Conservation (phyloP, 2,888 invertebrate species). For the Anthophora plumipes region DNA sequence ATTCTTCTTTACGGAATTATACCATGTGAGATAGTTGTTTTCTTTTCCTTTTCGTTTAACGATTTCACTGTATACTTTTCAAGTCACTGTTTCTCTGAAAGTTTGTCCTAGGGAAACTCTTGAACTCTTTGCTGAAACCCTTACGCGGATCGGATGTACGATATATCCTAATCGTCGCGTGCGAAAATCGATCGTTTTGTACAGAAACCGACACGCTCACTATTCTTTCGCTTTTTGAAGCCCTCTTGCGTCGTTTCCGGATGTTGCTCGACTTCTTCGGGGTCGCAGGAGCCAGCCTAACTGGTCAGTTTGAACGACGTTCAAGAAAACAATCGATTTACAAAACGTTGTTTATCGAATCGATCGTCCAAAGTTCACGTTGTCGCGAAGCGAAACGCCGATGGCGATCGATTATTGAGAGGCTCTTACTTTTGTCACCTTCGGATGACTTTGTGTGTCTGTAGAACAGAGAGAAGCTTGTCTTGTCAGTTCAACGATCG, state of each 20-base stretch:
- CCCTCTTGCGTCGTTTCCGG: constrained; percentile 1
- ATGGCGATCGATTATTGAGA: constrained; percentile 46
- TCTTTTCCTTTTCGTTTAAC: no score
- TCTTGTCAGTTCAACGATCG: constrained; percentile 23
- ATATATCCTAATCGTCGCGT: neutral
- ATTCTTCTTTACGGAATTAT: neutral
- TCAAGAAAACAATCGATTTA: constrained; percentile 13
- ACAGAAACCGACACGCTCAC: neutral
- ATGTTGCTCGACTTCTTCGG: neutral
- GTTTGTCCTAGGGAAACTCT: no score
- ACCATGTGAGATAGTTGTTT: no score
- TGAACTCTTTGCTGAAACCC: no score
- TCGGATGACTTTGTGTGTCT: constrained; percentile 49
- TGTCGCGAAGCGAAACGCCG: constrained; percentile 22
- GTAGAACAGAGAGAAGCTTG: neutral
- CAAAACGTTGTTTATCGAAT: constrained; percentile 42
- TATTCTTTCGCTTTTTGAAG: neutral
- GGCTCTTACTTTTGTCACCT: constrained; percentile 51
- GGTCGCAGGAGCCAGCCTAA: neutral
- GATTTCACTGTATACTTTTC: neutral
- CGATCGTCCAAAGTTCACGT: constrained; percentile 58
- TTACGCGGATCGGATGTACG: no score
- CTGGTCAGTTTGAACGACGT: neutral
- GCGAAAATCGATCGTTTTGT: neutral
- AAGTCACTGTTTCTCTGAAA: neutral